Conservation (phyloP, 2,888 invertebrate species). For the Pristionchus mayeri region DNA sequence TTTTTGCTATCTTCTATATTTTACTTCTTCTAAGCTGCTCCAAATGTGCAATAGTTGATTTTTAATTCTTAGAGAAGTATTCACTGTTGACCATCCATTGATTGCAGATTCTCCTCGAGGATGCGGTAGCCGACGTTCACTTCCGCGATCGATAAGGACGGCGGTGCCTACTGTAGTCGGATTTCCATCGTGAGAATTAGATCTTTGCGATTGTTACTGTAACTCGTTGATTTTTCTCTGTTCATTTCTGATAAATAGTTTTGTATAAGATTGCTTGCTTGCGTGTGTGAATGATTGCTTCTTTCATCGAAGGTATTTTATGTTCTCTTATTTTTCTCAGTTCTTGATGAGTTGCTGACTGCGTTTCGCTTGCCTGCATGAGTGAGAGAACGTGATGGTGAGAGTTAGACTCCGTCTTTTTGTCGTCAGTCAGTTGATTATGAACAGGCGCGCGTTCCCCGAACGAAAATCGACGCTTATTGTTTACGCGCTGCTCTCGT, state of each 20-base stretch:
- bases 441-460: no score
- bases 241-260: slow-evolving; percentile 14
- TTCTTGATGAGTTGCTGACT: no score
- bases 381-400: no score
- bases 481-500: no score
- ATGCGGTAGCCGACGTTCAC: slow-evolving; percentile 67
- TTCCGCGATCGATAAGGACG: slow-evolving; percentile 68
- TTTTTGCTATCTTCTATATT: no score
- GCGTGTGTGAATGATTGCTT: background rate
- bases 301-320: background rate
- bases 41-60: no score
- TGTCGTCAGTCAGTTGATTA: no score
- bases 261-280: background rate
- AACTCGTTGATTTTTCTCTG: slow-evolving; percentile 27
- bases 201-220: background rate
- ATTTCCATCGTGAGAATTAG: background rate
- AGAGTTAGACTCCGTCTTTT: no score
- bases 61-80: no score
- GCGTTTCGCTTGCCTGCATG: no score
- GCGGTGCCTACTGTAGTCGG: background rate
- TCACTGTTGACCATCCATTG: background rate
- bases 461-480: no score
- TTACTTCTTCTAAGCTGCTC: no score
- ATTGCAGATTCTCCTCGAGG: slow-evolving; percentile 70
- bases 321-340: background rate